Evolutionary conservation across 92 coral and sea anemone species (phyloP), one percentile per base, ranked within the genome.

Genomic region (Bergia puertoricense): DNA sequence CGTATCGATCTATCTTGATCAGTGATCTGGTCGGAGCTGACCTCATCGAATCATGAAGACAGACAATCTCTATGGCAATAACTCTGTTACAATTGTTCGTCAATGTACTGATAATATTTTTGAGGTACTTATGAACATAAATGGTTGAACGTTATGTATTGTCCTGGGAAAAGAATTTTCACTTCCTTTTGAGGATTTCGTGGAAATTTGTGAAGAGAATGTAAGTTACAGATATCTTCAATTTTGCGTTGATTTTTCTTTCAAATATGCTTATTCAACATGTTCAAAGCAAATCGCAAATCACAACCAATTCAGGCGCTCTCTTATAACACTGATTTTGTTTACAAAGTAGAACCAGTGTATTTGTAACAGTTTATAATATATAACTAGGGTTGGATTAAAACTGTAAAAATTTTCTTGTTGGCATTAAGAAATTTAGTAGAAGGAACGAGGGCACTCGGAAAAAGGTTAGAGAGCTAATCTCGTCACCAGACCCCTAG

Each of bases 1-100:
- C 76, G 59, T 82, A 37, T 36, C 22, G 38, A 15, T 65, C 86
- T 82, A 82, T 66, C 62, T 82, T 82, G 86, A 82, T 82, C 86
- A 42, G 86, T 82, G 86, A 82, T 46, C 77, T 82, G 37, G 76
- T 66, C 74, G 3, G 30, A 15, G 86, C 76, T 82, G 86, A 82
- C 56, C 74, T 82, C 86, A 82, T 82, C 76, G 42, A 22, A 5
- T 45, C 62, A 46, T 62, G 73, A 40, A 66, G 43, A 82, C 36
- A 10, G 68, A 69, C 36, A 30, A 50, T 54, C 54, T 79, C 73
- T 40, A 40, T 22, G n/a, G 68, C 50, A 62, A 81, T 39, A 36
- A 40, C 85, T 38, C 85, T 69, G 68, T 81, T 38, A 36, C 22
- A 50, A 30, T 30, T 62, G 22, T 81, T 43, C 71, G 3, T 41